phyloP scores from a whole-genome alignment of 2,888 invertebrate genomes.

The Eupithecia subfuscata region DNA sequence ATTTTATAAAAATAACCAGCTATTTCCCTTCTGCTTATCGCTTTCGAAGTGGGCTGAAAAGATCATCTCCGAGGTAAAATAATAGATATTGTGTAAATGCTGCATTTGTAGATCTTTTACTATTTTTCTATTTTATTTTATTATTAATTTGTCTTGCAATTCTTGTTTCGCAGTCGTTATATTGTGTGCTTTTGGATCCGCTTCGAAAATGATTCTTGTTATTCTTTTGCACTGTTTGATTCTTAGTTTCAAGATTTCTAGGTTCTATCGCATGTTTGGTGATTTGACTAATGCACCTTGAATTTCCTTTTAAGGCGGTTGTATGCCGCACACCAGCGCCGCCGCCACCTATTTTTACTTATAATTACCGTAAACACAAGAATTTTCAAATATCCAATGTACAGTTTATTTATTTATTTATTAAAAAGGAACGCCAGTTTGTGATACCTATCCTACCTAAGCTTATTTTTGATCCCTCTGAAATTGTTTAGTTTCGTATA shows the following conservation, averaged over 20 bases:
- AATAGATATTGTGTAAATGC: constrained; percentile 42
- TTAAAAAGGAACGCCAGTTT: too few species aligned
- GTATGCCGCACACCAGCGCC: too few species aligned
- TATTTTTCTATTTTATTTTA: neutral
- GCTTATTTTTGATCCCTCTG: too few species aligned
- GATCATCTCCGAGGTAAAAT: constrained; percentile 78
- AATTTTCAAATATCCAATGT: too few species aligned
- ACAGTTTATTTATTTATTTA: too few species aligned
- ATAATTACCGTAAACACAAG: too few species aligned
- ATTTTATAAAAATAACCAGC: constrained; percentile 55
- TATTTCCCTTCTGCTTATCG: constrained; percentile 73
- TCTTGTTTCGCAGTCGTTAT: neutral
- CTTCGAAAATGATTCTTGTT: constrained; percentile 25
- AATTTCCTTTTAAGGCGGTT: too few species aligned
- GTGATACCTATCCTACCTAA: too few species aligned
- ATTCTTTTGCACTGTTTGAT: neutral
- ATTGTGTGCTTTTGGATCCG: constrained; percentile 31
- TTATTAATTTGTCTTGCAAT: neutral
- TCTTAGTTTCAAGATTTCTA: neutral
- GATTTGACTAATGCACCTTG: neutral
- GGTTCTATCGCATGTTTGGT: neutral
- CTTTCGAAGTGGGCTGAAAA: constrained; percentile 81
- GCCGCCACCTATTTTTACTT: too few species aligned
- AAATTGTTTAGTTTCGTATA: too few species aligned
- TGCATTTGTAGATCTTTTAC: constrained; percentile 7